Percentiles rank a stretch among this genome's conserved stretches.
Conservation (phyloP, 1,140 invertebrate species). For the Solen grandis region DNA sequence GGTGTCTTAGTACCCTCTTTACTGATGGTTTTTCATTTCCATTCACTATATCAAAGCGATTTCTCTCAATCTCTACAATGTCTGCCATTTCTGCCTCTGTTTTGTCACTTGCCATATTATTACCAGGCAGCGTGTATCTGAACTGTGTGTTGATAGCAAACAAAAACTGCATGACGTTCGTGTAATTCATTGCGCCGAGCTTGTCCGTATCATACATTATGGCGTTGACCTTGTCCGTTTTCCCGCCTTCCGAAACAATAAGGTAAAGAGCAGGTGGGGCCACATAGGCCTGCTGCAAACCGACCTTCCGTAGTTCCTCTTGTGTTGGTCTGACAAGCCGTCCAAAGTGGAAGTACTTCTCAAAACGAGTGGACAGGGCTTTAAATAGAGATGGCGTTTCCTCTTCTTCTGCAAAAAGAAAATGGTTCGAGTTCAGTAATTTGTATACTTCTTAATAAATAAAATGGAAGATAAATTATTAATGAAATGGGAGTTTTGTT, state of each 20-base stretch:
- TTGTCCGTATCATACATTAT: conserved; percentile 59
- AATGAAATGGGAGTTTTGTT: no score
- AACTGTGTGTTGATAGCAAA: conserved; percentile 69
- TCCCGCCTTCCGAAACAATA: conserved; percentile 53
- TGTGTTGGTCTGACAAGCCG: conserved; percentile 60
- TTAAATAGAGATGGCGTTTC: conserved; percentile 64
- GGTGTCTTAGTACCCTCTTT: background rate
- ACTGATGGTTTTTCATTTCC: no score
- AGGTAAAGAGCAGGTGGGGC: conserved; percentile 65
- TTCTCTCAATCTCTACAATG: conserved; percentile 65
- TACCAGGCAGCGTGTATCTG: conserved; percentile 64
- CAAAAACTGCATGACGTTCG: conserved; percentile 69
- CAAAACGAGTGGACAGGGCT: conserved; percentile 64
- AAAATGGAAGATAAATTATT: background rate
- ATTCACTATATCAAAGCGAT: conserved; percentile 65
- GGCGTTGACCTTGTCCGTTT: conserved; percentile 58
- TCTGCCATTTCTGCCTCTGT: conserved; percentile 68
- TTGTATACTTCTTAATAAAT: background rate
- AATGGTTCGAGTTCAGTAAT: background rate
- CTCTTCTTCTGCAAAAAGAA: conserved; percentile 63
- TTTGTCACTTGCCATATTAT: conserved; percentile 58
- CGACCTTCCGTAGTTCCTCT: conserved; percentile 63
- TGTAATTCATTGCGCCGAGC: conserved; percentile 68
- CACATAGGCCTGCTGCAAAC: conserved; percentile 58
- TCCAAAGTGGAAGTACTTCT: conserved; percentile 70